phyloP scores from a whole-genome alignment of 2,888 invertebrate genomes.

The Ernsta delagoae region DNA sequence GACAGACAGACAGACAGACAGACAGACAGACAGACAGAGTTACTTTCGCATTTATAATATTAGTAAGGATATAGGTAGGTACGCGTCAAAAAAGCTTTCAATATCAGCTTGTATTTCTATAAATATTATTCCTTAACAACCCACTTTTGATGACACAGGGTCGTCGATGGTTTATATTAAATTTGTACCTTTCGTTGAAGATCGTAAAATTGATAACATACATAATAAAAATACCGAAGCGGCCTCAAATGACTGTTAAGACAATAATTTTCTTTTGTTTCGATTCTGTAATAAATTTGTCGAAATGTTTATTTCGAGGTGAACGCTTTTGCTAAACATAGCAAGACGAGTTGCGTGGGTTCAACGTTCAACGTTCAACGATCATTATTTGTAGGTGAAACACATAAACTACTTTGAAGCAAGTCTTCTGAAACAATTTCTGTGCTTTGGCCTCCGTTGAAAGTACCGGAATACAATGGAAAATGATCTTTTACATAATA shows the following conservation, averaged over 20 bases:
- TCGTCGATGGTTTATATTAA: background rate
- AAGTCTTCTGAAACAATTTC: too few species aligned
- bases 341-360: conserved; percentile 22
- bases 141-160: background rate
- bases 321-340: conserved; percentile 18
- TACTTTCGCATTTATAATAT: too few species aligned
- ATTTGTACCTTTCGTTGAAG: background rate
- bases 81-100: too few species aligned
- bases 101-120: too few species aligned
- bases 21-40: too few species aligned
- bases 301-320: conserved; percentile 27
- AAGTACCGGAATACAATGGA: too few species aligned
- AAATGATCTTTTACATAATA: too few species aligned
- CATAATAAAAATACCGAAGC: background rate
- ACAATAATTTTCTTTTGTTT: conserved; percentile 28
- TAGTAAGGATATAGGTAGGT: too few species aligned
- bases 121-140: too few species aligned
- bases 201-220: background rate
- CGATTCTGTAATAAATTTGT: conserved; percentile 30
- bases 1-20: too few species aligned
- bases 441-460: too few species aligned
- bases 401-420: background rate
- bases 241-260: background rate
- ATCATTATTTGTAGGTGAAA: conserved; percentile 1
- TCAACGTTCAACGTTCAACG: background rate